These are phyloP conservation scores for Pristionchus fissidentatus DNA, from an alignment of 2,888 invertebrate species.

Conservation along the genomic window DNA sequence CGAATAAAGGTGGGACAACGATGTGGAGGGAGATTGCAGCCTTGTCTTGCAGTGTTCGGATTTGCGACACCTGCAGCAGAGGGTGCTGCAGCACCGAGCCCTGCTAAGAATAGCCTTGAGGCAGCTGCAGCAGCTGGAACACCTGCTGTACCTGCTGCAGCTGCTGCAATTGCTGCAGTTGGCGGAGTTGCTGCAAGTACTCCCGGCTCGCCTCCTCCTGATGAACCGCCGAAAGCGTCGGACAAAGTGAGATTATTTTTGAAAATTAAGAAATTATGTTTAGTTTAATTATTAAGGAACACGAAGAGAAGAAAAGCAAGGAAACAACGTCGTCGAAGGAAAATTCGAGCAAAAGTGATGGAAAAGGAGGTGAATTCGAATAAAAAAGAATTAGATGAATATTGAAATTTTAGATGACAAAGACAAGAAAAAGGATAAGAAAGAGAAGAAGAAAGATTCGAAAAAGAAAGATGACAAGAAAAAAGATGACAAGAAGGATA, in stretches of 20 bases:
- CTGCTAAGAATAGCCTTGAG: background rate
- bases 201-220: too few species aligned
- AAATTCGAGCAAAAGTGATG: constrained; percentile 8
- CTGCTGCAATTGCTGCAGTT: background rate
- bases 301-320: background rate
- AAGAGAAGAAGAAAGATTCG: constrained; percentile 26
- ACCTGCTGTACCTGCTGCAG: background rate
- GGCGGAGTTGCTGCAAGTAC: background rate
- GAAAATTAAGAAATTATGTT: too few species aligned
- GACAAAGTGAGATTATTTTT: too few species aligned
- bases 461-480: constrained; percentile 19
- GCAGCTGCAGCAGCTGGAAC: background rate
- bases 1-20: too few species aligned
- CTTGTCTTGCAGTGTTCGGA: too few species aligned
- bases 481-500: constrained; percentile 24
- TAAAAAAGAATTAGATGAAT: background rate
- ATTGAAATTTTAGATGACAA: constrained; percentile 2
- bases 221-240: background rate
- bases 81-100: too few species aligned
- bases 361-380: background rate
- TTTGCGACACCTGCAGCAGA: too few species aligned
- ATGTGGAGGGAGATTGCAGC: too few species aligned
- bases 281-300: too few species aligned
- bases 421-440: constrained; percentile 1
- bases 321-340: background rate